These are phyloP conservation scores for Polyploca ridens DNA, from an alignment of 2,888 invertebrate species.

Conservation along the genomic window DNA sequence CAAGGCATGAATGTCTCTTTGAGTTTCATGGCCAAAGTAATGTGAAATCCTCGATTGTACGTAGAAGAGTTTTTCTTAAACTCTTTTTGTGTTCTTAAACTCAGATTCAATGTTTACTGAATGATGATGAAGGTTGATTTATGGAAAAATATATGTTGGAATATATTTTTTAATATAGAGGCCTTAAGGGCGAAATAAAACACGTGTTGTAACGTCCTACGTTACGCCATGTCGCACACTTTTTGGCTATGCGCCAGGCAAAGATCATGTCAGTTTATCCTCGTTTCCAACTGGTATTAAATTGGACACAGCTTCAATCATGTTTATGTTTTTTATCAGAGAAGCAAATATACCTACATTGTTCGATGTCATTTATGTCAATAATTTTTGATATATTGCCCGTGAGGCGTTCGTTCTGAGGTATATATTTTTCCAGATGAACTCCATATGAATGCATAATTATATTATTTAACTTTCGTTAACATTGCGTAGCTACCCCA, in stretches of 20 bases:
- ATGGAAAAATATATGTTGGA: neutral
- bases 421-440: neutral
- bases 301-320: conserved; percentile 38
- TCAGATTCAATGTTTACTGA: neutral
- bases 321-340: conserved; percentile 26
- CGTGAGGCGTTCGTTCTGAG: neutral
- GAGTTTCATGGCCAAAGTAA: too few species aligned
- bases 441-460: too few species aligned
- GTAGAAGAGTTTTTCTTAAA: too few species aligned
- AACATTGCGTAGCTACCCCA: too few species aligned
- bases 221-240: conserved; percentile 47
- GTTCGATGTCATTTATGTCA: conserved; percentile 4
- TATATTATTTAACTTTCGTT: too few species aligned
- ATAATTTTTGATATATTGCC: neutral
- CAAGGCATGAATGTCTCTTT: too few species aligned
- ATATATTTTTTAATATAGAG: conserved; percentile 16
- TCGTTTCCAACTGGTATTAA: conserved; percentile 42
- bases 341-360: neutral
- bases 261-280: conserved; percentile 43
- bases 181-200: conserved; percentile 41
- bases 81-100: too few species aligned
- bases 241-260: conserved; percentile 59
- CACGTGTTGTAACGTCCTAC: conserved; percentile 47
- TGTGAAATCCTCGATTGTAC: too few species aligned
- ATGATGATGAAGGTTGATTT: conserved; percentile 11